A percentile compares a stretch with the other conserved stretches of the same genome.
phyloP scores from a whole-genome alignment of 2,888 invertebrate species.

The Parthenolecanium corni region DNA sequence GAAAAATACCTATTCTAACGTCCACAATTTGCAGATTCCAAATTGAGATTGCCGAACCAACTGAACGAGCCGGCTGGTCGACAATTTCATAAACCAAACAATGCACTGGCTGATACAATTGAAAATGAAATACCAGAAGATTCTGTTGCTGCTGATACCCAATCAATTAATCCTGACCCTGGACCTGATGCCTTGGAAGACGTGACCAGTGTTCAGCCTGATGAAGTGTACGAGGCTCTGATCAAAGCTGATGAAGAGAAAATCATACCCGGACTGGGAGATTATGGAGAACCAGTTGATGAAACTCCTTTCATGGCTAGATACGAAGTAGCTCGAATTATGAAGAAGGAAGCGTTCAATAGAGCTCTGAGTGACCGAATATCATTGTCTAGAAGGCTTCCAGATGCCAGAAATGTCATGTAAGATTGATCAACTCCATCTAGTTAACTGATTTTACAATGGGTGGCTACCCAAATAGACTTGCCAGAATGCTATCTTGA shows the following conservation, averaged over 20 bases:
- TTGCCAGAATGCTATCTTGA: no score
- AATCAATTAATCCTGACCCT: neutral
- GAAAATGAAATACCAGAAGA: neutral
- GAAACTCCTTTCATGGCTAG: slow-evolving; percentile 51
- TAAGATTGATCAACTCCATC: slow-evolving; percentile 27
- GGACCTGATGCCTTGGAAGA: no score
- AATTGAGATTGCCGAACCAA: neutral
- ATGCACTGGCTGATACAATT: neutral
- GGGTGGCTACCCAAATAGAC: no score
- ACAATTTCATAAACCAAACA: no score
- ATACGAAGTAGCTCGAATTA: slow-evolving; percentile 51
- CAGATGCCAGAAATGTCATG: slow-evolving; percentile 45
- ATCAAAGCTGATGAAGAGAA: slow-evolving; percentile 51
- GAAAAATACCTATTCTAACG: neutral
- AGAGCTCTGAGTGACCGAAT: slow-evolving; percentile 78
- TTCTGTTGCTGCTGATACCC: neutral
- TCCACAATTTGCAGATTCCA: neutral
- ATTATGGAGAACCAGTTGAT: slow-evolving; percentile 53
- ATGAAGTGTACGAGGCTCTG: slow-evolving; percentile 39
- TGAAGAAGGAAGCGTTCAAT: slow-evolving; percentile 77
- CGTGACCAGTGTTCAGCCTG: neutral
- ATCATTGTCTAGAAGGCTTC: slow-evolving; percentile 66
- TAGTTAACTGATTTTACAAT: slow-evolving; percentile 5
- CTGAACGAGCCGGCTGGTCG: no score
- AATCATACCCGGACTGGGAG: slow-evolving; percentile 58